Evolutionary conservation across 2,113 vertebrate species (phyloP).

Genomic region (Oncorhynchus mykiss): DNA sequence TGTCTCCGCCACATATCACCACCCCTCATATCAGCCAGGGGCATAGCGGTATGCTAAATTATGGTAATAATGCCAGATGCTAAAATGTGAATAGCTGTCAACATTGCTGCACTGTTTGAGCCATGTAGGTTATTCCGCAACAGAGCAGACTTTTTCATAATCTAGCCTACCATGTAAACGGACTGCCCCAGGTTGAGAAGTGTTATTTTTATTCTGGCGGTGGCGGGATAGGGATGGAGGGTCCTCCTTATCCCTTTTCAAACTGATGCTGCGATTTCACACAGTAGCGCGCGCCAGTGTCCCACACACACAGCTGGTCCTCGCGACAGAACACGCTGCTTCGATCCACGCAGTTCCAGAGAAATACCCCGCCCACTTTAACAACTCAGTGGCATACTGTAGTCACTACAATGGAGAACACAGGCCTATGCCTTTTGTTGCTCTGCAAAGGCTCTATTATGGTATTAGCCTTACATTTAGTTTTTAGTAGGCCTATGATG

Average conservation of each 20-base stretch:
- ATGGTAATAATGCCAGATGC: constrained; percentile 5
- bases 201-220: constrained; percentile 4
- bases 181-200: background rate
- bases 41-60: constrained; percentile 2
- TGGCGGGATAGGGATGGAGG: constrained; percentile 11
- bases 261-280: constrained; percentile 50
- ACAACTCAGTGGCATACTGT: constrained; percentile 12
- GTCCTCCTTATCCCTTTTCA: constrained; percentile 30
- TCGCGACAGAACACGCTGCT: constrained; percentile 37
- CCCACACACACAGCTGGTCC: constrained; percentile 23
- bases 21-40: background rate
- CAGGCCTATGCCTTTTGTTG: constrained; percentile 1
- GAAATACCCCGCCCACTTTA: constrained; percentile 47
- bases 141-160: background rate
- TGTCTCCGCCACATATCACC: constrained; percentile 30
- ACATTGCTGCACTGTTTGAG: background rate
- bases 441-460: too few species aligned
- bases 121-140: background rate
- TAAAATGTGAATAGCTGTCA: constrained; percentile 19
- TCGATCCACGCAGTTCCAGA: constrained; percentile 28
- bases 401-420: background rate
- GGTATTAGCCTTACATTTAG: too few species aligned
- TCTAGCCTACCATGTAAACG: background rate
- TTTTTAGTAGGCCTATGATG: too few species aligned
- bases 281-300: constrained; percentile 5